Evolutionary conservation across 1,140 invertebrate genomes (phyloP).

Genomic region (Lucilia sericata): DNA sequence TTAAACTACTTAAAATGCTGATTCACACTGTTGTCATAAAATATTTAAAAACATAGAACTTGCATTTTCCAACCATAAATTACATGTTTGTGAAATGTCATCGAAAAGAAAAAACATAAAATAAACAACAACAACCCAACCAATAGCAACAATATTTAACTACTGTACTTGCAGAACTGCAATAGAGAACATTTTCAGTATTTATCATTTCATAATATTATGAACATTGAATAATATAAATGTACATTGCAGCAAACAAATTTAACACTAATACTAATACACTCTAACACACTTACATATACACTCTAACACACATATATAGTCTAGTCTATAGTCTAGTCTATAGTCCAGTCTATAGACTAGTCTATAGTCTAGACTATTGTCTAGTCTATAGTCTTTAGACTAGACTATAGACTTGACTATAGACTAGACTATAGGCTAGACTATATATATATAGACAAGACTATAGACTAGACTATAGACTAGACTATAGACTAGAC

Average conservation of each 20-base stretch:
- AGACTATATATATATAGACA: no score
- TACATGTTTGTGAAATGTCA: slow-evolving; percentile 23
- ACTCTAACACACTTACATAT: background rate
- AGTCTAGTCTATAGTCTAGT: no score
- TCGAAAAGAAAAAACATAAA: background rate
- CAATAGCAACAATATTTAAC: background rate
- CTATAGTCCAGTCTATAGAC: no score
- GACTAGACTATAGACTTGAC: no score
- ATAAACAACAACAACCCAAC: background rate
- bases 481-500: no score
- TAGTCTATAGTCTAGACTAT: no score
- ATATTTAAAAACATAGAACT: background rate
- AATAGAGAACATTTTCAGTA: background rate
- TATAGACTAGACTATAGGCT: no score
- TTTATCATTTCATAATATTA: background rate
- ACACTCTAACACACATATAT: no score
- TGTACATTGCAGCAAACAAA: no score
- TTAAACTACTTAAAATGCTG: slow-evolving; percentile 21
- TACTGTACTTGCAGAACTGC: background rate
- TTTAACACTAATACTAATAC: background rate
- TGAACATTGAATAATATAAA: no score
- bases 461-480: no score
- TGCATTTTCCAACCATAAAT: slow-evolving; percentile 3
- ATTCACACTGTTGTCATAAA: slow-evolving; percentile 23
- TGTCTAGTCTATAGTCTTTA: no score